phyloP scores from a whole-genome alignment of 2,888 invertebrate genomes.

The Phytoseiulus persimilis region DNA sequence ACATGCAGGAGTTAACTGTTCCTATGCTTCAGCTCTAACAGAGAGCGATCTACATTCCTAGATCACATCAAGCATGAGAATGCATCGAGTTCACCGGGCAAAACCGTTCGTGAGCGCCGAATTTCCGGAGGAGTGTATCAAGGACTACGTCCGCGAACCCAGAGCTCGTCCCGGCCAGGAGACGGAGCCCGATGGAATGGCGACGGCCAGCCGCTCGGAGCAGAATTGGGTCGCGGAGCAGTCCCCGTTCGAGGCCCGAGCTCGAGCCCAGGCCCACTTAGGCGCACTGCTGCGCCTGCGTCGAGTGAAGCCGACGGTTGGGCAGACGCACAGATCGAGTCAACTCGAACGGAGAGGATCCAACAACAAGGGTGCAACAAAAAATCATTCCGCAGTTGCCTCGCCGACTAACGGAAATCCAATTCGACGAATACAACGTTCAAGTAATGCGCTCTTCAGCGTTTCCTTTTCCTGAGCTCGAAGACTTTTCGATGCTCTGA shows the following conservation, averaged over 20 bases:
- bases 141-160: not conserved
- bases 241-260: not conserved
- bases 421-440: not conserved
- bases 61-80: no score
- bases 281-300: not conserved
- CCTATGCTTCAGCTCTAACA: no score
- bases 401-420: not conserved
- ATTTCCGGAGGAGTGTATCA: not conserved
- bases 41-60: no score
- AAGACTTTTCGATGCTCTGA: not conserved
- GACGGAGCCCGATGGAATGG: not conserved
- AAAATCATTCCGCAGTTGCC: not conserved
- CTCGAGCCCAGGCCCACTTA: not conserved
- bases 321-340: not conserved
- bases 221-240: not conserved
- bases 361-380: not conserved
- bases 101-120: no score
- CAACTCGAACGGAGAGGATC: not conserved
- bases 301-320: not conserved
- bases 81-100: no score
- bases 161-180: not conserved
- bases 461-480: not conserved
- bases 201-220: not conserved
- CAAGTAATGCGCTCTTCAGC: no score
- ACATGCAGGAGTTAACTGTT: no score